Evolutionary conservation across 2,888 invertebrate genomes (phyloP).

Genomic region (Tolmerus cingulatus): DNA sequence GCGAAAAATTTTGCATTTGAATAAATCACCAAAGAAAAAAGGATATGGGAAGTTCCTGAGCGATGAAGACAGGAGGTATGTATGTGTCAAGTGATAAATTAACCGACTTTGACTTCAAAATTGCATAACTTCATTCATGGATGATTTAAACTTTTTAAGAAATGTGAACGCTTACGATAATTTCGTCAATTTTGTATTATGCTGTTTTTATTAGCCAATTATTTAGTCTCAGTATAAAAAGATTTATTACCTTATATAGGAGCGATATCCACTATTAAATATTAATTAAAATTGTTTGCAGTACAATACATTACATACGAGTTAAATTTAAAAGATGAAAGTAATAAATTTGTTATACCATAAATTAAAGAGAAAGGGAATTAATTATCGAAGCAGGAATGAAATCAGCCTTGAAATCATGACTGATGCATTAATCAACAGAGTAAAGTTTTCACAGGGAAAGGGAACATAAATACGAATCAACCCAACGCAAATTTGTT

Average conservation of each 20-base stretch:
- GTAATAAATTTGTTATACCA: not conserved
- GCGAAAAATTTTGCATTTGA: constrained; percentile 59
- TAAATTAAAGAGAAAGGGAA: not conserved
- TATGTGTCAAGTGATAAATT: not conserved
- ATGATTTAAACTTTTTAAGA: not conserved
- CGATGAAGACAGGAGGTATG: constrained; percentile 76
- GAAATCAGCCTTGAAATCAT: not conserved
- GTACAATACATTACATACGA: not conserved
- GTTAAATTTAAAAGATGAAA: too few relatives aligned
- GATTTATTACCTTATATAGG: not conserved
- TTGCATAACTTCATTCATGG: not conserved
- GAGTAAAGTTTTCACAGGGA: too few relatives aligned
- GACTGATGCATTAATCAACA: too few relatives aligned
- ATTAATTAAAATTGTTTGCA: too few relatives aligned
- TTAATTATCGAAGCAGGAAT: not conserved
- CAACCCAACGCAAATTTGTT: too few relatives aligned
- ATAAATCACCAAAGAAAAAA: constrained; percentile 65
- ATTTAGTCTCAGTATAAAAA: too few relatives aligned
- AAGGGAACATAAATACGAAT: too few relatives aligned
- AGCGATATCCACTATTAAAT: too few relatives aligned
- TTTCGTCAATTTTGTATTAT: not conserved
- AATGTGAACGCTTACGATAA: not conserved
- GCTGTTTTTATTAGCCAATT: too few relatives aligned
- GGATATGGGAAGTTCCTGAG: constrained; percentile 72
- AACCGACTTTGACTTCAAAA: not conserved